Percentiles rank a stretch among this genome's conserved stretches.
phyloP scores from a whole-genome alignment of 1,140 invertebrate genomes.

The Venturia canescens region DNA sequence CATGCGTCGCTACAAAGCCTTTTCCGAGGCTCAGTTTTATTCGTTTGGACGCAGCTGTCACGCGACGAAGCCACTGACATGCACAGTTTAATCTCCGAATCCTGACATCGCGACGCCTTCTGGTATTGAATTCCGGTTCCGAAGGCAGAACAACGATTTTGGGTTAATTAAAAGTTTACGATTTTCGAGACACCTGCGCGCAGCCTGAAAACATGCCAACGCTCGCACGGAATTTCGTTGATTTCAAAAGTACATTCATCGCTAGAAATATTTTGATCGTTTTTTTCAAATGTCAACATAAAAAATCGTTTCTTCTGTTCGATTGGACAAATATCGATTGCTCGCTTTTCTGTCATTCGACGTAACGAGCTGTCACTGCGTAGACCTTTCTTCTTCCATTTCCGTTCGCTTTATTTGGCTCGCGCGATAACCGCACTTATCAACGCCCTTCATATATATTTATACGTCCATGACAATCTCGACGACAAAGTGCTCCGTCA shows the following conservation, averaged over 20 bases:
- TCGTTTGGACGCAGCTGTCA: conserved; percentile 6
- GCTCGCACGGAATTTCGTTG: background rate
- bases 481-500: conserved; percentile 16
- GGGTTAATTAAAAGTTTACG: background rate
- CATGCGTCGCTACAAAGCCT: background rate
- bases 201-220: background rate
- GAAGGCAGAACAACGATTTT: background rate
- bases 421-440: background rate
- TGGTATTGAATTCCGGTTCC: background rate
- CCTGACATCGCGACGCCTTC: background rate
- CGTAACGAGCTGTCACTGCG: background rate
- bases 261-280: background rate
- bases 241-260: background rate
- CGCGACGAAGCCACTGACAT: conserved; percentile 6
- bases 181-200: background rate
- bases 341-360: background rate
- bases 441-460: conserved; percentile 2
- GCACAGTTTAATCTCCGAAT: background rate
- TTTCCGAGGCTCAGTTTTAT: background rate
- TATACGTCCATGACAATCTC: conserved; percentile 5
- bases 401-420: background rate
- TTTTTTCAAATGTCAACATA: background rate
- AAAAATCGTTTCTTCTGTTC: background rate
- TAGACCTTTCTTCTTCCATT: background rate
- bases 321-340: background rate